These are phyloP conservation scores for Acomys russatus DNA, from an alignment of 2,797 vertebrate species.

Conservation along the genomic window DNA sequence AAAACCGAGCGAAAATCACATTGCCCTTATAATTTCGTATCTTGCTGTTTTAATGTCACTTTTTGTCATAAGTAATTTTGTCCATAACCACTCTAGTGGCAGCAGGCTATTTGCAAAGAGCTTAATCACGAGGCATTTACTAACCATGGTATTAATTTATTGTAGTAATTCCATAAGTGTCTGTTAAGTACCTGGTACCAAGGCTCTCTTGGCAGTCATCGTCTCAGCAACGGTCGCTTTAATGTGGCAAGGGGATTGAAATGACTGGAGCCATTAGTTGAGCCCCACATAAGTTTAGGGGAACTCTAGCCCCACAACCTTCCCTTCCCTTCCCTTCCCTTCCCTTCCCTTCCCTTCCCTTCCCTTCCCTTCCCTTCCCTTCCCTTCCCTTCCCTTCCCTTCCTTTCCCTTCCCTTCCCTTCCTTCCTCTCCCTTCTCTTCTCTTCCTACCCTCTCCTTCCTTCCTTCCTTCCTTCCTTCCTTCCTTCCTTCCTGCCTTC, in stretches of 20 bases:
- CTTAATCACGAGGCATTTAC: conserved; percentile 57
- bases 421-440: neutral
- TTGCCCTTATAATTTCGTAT: conserved; percentile 49
- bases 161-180: conserved; percentile 57
- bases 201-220: neutral
- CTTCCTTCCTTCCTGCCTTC: rapidly evolving
- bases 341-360: too few relatives aligned
- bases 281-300: neutral
- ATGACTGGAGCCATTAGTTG: neutral
- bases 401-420: too few relatives aligned
- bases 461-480: rapidly evolving
- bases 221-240: neutral
- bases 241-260: neutral
- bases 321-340: too few relatives aligned
- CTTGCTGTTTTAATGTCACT: conserved; percentile 61
- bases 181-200: neutral
- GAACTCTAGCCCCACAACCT: neutral
- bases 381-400: too few relatives aligned
- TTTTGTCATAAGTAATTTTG: conserved; percentile 74
- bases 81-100: conserved; percentile 40
- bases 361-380: too few relatives aligned
- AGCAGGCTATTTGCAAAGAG: conserved; percentile 60
- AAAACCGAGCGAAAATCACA: conserved; percentile 60
- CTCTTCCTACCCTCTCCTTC: rapidly evolving
- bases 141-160: conserved; percentile 60